phyloP scores from a whole-genome alignment of 2,888 invertebrate species.

The Dyspetes luteomarginatus region DNA sequence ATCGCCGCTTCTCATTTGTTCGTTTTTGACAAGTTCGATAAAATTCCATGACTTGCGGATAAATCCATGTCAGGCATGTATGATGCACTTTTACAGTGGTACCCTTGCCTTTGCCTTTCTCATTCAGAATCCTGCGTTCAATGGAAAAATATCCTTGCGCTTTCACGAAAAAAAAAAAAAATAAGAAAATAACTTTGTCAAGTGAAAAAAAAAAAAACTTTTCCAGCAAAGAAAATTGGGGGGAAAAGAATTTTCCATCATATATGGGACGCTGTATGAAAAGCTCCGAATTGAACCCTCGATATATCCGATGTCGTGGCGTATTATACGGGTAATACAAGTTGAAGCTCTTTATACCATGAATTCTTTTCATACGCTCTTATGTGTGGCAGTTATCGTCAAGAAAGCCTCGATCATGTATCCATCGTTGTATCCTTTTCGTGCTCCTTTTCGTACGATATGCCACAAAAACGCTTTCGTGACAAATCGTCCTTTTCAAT shows the following conservation, averaged over 20 bases:
- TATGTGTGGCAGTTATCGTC: slow-evolving; percentile 8
- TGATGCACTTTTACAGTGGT: background rate
- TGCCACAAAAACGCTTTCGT: background rate
- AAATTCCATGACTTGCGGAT: slow-evolving; percentile 70
- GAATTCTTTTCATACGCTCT: slow-evolving; percentile 16
- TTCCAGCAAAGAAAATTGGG: slow-evolving; percentile 4
- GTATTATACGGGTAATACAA: slow-evolving; percentile 3
- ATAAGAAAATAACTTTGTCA: background rate
- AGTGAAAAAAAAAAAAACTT: background rate
- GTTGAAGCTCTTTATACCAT: background rate
- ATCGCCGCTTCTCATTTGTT: slow-evolving; percentile 38
- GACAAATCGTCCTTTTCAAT: slow-evolving; percentile 47
- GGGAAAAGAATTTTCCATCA: slow-evolving; percentile 2
- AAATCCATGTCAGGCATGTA: slow-evolving; percentile 39
- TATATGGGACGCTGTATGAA: slow-evolving; percentile 12
- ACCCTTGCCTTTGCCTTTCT: background rate
- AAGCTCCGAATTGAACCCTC: slow-evolving; percentile 29
- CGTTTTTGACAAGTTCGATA: slow-evolving; percentile 65
- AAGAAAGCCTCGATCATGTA: slow-evolving; percentile 16
- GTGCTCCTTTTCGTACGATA: background rate
- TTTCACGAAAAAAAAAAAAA: background rate
- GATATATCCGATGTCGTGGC: slow-evolving; percentile 7
- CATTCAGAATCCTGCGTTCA: slow-evolving; percentile 1
- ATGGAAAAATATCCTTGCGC: background rate
- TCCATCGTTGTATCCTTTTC: background rate